Percentiles rank a stretch among this genome's conserved stretches.
Evolutionary conservation across 2,888 invertebrate genomes (phyloP).

Genomic region (Agriotes lineatus): DNA sequence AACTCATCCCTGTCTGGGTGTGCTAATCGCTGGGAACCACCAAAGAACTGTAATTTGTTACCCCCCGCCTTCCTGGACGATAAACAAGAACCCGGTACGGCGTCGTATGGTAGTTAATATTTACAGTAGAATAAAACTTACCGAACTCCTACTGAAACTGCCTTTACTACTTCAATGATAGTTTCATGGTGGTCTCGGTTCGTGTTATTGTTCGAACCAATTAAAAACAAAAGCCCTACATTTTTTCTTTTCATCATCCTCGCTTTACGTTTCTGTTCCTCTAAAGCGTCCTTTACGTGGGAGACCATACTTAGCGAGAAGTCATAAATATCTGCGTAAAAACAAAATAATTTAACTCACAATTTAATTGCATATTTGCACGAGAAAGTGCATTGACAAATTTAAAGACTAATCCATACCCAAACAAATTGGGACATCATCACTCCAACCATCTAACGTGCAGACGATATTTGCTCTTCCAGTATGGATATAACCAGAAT

Average conservation of each 20-base stretch:
- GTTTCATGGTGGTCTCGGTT: neutral
- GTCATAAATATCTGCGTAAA: neutral
- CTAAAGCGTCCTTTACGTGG: neutral
- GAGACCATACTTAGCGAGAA: neutral
- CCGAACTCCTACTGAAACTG: neutral
- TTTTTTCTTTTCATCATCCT: neutral
- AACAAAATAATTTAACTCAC: too few species aligned
- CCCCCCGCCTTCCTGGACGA: too few species aligned
- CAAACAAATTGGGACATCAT: neutral
- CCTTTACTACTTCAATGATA: neutral
- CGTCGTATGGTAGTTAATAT: too few species aligned
- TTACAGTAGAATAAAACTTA: too few species aligned
- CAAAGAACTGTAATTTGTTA: too few species aligned
- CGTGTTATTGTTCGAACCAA: neutral
- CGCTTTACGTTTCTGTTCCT: neutral
- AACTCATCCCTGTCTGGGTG: too few species aligned
- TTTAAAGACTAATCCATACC: neutral
- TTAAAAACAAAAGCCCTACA: neutral
- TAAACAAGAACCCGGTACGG: neutral
- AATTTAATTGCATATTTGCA: too few species aligned
- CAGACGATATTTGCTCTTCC: neutral
- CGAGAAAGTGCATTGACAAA: neutral
- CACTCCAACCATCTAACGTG: neutral
- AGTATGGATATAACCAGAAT: neutral
- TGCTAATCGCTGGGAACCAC: too few species aligned